Evolutionary conservation across 1,140 invertebrate species (phyloP), one percentile per base, ranked within the genome.

Genomic region (Tetragonula clypearis): DNA sequence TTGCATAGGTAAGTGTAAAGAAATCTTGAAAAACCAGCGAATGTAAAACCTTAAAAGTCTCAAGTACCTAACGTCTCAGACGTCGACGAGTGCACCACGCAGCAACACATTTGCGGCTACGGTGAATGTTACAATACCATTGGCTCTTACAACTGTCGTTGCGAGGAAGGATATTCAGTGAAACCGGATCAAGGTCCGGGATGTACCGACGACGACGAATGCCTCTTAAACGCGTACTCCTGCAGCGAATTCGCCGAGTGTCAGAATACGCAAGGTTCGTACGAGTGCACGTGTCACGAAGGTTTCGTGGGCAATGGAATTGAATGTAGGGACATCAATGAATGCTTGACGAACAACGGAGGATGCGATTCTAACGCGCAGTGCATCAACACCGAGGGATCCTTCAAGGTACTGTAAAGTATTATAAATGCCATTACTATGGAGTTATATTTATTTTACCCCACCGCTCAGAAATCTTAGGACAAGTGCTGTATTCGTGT

Each of bases 201-300:
- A 21, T 98, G 97, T 88, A 96, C 96, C 23, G 98, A 98, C 93
- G 97, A 98, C 86, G 97, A 99, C 93, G 98, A 98, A 92, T 99
- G 98, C 94, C 96, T 96, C 84, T 92, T 97, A n/a, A 97, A 97
- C 56, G 96, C 96, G 15, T 97, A 97, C 91, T 96, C 96, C 80
- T 98, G 98, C 94, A 97, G 98, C 92, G 95, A 96, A 58, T 97
- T 97, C 93, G 98, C 98, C 5, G 96, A 97, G 82, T 99, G 98
- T 92, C 96, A 97, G 75, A 98, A 99, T 92, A 96, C 97, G 84
- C 94, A 97, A 94, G 97, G 97, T 2, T 97, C 97, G 3, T 98
- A 97, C 94, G 96, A 97, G 90, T 99, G 98, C 94, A 96, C 96
- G 53, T 99, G 98, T 91, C 96, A 96, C 76, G 97, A 98, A 88